A percentile compares a stretch with the other conserved stretches of the same genome.
These are phyloP conservation scores for Syritta pipiens DNA, from an alignment of 2,888 invertebrate species.

Conservation along the genomic window DNA sequence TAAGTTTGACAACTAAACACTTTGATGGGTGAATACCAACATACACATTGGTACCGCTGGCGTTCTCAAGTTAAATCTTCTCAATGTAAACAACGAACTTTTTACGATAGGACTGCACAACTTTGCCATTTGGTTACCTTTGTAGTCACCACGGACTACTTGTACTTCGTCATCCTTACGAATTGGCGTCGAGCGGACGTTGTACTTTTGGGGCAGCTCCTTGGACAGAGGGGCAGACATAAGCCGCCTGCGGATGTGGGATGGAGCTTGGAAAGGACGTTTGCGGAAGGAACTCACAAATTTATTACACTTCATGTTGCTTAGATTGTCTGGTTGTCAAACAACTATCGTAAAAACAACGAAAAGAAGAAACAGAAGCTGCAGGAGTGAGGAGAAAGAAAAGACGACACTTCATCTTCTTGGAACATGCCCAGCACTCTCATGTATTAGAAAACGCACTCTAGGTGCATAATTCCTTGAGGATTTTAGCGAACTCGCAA, in stretches of 20 bases:
- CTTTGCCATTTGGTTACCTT: slow-evolving; percentile 99
- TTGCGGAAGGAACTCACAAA: slow-evolving; percentile 96
- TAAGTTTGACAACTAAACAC: slow-evolving; percentile 98
- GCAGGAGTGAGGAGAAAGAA: too few relatives aligned
- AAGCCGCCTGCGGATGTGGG: slow-evolving; percentile 95
- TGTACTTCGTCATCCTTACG: slow-evolving; percentile 99
- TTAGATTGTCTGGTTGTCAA: too few relatives aligned
- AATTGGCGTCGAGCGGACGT: slow-evolving; percentile 98
- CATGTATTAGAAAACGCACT: too few relatives aligned
- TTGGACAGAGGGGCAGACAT: slow-evolving; percentile 99
- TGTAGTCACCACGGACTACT: slow-evolving; percentile 99
- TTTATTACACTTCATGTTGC: slow-evolving; percentile 95
- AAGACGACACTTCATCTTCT: too few relatives aligned
- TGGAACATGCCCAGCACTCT: too few relatives aligned
- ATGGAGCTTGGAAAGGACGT: slow-evolving; percentile 99
- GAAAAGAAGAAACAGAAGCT: slow-evolving; percentile 79
- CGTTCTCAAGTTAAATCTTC: slow-evolving; percentile 99
- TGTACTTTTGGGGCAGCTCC: slow-evolving; percentile 98
- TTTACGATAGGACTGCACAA: slow-evolving; percentile 98
- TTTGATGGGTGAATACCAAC: slow-evolving; percentile 99
- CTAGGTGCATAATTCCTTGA: too few relatives aligned
- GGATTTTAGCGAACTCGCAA: too few relatives aligned
- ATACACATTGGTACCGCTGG: slow-evolving; percentile 98
- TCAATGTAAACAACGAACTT: slow-evolving; percentile 99
- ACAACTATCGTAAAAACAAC: slow-evolving; percentile 77